A percentile compares a stretch with the other conserved stretches of the same genome.
Conservation (phyloP, 2,888 invertebrate genomes). For the Thereva nobilitata region DNA sequence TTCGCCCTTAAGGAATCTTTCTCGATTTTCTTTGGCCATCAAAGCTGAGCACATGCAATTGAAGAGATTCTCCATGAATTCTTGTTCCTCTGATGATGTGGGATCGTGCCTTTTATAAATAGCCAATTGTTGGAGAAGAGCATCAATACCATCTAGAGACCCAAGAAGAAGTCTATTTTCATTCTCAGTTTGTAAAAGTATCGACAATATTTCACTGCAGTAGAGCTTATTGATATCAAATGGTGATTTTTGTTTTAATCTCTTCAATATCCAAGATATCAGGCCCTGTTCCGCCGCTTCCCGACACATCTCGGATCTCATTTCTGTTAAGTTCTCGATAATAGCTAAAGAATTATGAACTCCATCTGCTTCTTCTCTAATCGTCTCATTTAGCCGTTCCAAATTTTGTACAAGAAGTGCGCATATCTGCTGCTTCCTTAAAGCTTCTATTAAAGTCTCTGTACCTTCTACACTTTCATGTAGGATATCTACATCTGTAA, state of each 20-base stretch:
- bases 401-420: conserved; percentile 91
- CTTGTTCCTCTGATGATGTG: conserved; percentile 86
- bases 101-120: conserved; percentile 96
- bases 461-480: conserved; percentile 92
- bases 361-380: conserved; percentile 94
- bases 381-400: conserved; percentile 87
- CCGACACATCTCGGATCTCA: conserved; percentile 78
- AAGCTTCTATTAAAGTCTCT: conserved; percentile 80
- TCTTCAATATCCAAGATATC: conserved; percentile 87
- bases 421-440: conserved; percentile 88
- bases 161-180: conserved; percentile 81
- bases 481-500: conserved; percentile 96
- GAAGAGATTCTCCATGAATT: conserved; percentile 99
- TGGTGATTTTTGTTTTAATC: conserved; percentile 83
- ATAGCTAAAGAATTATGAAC: conserved; percentile 90
- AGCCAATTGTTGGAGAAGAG: conserved; percentile 90
- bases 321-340: conserved; percentile 94
- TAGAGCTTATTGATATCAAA: conserved; percentile 96
- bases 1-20: conserved; percentile 90
- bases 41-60: conserved; percentile 93
- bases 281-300: conserved; percentile 91
- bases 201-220: conserved; percentile 93
- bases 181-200: conserved; percentile 87
- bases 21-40: conserved; percentile 85
- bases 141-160: conserved; percentile 95